Evolutionary conservation across 2,113 vertebrate species (phyloP), one percentile per base, ranked within the genome.

Genomic region (Callaeas wilsoni): DNA sequence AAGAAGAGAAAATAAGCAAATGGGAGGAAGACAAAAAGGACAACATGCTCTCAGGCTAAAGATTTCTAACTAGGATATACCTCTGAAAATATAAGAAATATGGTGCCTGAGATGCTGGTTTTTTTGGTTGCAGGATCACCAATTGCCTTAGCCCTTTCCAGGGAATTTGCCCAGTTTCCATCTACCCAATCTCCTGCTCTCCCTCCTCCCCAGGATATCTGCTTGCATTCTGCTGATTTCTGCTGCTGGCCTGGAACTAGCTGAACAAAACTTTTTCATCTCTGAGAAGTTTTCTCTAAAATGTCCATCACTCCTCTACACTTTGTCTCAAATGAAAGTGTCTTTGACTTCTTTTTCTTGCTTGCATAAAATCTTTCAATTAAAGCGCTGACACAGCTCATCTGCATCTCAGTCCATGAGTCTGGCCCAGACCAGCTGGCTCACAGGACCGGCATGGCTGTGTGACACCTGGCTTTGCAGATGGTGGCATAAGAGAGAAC

Each of bases 221-320:
- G 2, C 19, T 57, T 57, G 4, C 29, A 29, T 62, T 67, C 22
- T 22, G 17, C 14, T 67, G 2, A 32, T 53, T 88, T 82, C n/a
- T 71, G 14, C 22, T 74, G 9, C 42, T 63, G 42, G 7, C 25
- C 19, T 62, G n/a, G 29, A 65, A 30, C 7, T 3, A 20, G 9
- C 16, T 53, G 79, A 82, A 70, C 22, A 25, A 84, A 69, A 49
- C 8, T 13, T 33, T 29, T 19, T n/a, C 4, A 7, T 10, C 22
- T 67, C 47, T 71, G 42, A 30, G 35, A 67, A 70, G 46, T 12
- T 9, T 52, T 49, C 13, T 67, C 11, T 42, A 59, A 76, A 82
- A 74, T 1, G 1, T 32, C 33, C 9, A 9, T 27, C 2, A 3
- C 14, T 69, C 21, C 5, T 8, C 27, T 69, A 6, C 2, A 9